phyloP scores from a whole-genome alignment of 2,888 invertebrate genomes.

The Steinernema carpocapsae region DNA sequence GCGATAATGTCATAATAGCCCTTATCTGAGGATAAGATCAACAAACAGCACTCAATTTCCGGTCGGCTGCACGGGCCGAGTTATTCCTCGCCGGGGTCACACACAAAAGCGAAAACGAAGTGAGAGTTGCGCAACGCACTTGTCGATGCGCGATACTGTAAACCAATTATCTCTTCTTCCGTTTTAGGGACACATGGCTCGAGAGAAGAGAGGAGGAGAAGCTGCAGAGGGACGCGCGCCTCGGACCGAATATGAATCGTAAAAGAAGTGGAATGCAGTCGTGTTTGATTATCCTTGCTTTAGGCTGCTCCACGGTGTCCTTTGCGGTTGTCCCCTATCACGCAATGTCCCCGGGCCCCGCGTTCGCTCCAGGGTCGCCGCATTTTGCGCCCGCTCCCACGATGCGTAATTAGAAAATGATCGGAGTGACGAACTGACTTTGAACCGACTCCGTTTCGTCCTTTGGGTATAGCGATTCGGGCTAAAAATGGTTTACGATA shows the following conservation, averaged over 20 bases:
- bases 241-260: slow-evolving; percentile 29
- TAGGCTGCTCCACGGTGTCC: slow-evolving; percentile 22
- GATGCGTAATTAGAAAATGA: slow-evolving; percentile 28
- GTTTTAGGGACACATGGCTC: too few species aligned
- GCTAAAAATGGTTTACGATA: too few species aligned
- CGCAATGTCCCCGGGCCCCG: slow-evolving; percentile 16
- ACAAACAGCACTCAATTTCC: slow-evolving; percentile 31
- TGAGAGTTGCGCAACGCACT: slow-evolving; percentile 33
- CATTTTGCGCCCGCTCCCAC: background rate
- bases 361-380: background rate
- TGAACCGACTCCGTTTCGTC: background rate
- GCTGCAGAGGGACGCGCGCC: slow-evolving; percentile 5
- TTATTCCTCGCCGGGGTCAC: slow-evolving; percentile 24
- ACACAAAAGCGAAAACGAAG: slow-evolving; percentile 12
- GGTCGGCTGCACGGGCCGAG: slow-evolving; percentile 31
- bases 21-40: slow-evolving; percentile 12
- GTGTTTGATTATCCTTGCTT: slow-evolving; percentile 33
- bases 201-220: background rate
- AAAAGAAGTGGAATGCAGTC: slow-evolving; percentile 7
- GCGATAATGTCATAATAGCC: slow-evolving; percentile 8
- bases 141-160: slow-evolving; percentile 31
- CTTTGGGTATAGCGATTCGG: too few species aligned
- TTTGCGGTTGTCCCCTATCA: slow-evolving; percentile 33
- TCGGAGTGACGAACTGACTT: slow-evolving; percentile 20
- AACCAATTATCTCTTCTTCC: slow-evolving; percentile 10